phyloP scores from a whole-genome alignment of 2,797 vertebrate species.

The Sibirionetta formosa region DNA sequence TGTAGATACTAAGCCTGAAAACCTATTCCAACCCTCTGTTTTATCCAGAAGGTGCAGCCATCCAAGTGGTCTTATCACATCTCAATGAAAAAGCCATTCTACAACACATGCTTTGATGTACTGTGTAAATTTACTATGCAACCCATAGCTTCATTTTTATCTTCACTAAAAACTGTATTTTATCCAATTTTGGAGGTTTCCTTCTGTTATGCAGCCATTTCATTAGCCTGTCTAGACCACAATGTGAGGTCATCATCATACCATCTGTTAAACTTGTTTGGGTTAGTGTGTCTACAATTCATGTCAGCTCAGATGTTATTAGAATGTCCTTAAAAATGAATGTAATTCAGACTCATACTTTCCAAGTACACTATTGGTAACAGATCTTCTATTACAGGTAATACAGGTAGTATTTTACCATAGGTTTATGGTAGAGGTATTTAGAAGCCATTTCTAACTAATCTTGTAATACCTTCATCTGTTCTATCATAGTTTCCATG shows the following conservation, averaged over 20 bases:
- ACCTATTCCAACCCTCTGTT: not conserved
- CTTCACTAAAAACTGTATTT: not conserved
- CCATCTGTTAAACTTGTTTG: constrained; percentile 33
- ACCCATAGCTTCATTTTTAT: not conserved
- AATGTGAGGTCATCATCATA: constrained; percentile 25
- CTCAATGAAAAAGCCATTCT: not conserved
- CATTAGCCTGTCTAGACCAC: constrained; percentile 40
- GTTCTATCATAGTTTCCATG: not conserved
- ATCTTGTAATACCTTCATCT: not conserved
- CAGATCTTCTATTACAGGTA: not conserved
- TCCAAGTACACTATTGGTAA: not conserved
- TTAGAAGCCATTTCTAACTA: not conserved
- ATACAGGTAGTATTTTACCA: not conserved
- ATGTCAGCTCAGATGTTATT: not conserved
- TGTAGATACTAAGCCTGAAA: not conserved
- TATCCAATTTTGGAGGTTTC: not conserved
- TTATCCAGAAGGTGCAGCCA: not conserved
- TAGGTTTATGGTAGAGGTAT: not conserved
- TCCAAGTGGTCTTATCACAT: not conserved
- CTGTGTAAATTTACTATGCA: not conserved
- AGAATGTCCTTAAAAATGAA: not conserved
- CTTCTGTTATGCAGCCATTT: constrained; percentile 31
- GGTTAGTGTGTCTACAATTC: not conserved
- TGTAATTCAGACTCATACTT: not conserved
- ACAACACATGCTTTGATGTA: not conserved